Evolutionary conservation across 2,888 invertebrate species (phyloP).

Genomic region (Heliconius ethilla): DNA sequence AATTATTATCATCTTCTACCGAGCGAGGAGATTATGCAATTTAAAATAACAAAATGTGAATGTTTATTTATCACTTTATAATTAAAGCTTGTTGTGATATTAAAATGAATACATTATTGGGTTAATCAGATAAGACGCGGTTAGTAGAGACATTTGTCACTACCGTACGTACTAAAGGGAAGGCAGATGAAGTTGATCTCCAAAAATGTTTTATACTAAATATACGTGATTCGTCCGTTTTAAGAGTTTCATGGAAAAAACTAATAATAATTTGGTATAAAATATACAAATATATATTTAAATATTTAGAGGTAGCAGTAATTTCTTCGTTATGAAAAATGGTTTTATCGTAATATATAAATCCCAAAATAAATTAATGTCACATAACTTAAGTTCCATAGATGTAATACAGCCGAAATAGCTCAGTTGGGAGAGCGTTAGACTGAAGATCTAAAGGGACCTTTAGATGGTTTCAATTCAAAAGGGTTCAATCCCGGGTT

Average conservation of each 20-base stretch:
- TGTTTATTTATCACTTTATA: background rate
- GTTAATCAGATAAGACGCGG: background rate
- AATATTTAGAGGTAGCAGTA: background rate
- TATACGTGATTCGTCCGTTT: background rate
- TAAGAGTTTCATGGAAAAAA: no score
- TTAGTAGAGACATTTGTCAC: no score
- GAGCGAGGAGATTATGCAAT: background rate
- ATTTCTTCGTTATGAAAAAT: background rate
- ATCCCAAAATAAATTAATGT: background rate
- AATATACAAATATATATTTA: background rate
- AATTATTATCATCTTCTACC: background rate
- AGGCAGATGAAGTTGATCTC: no score
- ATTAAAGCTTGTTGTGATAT: background rate
- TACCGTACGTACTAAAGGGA: no score
- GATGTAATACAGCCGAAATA: background rate
- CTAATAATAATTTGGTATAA: background rate
- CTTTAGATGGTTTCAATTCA: no score
- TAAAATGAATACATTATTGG: background rate
- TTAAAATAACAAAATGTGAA: background rate
- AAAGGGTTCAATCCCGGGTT: conserved; percentile 15
- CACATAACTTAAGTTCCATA: background rate
- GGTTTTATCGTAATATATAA: no score
- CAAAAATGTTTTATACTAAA: background rate
- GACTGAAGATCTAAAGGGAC: conserved; percentile 21
- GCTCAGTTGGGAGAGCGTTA: conserved; percentile 22